phyloP scores from a whole-genome alignment of 2,797 vertebrate genomes.

The Betta splendens region DNA sequence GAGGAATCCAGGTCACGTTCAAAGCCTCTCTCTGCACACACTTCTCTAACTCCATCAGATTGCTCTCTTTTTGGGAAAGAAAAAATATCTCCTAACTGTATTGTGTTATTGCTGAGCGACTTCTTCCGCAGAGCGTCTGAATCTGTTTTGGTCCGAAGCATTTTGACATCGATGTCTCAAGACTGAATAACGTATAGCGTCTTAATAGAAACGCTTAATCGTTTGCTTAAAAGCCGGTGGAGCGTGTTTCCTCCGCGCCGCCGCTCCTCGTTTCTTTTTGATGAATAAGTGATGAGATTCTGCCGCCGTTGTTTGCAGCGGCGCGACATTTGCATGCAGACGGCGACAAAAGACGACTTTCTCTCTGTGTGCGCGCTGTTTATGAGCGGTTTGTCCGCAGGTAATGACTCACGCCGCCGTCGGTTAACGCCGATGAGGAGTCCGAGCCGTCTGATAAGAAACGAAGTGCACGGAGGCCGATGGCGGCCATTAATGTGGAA shows the following conservation, averaged over 20 bases:
- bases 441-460: constrained; percentile 56
- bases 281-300: constrained; percentile 58
- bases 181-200: constrained; percentile 7
- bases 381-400: constrained; percentile 50
- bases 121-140: constrained; percentile 10
- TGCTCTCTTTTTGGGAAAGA: constrained; percentile 14
- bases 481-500: constrained; percentile 60
- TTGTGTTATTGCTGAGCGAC: constrained; percentile 43
- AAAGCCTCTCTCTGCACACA: constrained; percentile 56
- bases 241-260: constrained; percentile 14
- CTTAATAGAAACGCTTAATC: too few species aligned
- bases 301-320: constrained; percentile 22
- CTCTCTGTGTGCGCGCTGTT: constrained; percentile 11
- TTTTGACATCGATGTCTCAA: constrained; percentile 28
- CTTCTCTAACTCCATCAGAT: constrained; percentile 44
- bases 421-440: constrained; percentile 66
- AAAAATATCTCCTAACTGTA: constrained; percentile 22
- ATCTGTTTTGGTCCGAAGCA: constrained; percentile 26
- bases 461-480: constrained; percentile 50
- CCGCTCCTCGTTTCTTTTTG: constrained; percentile 38
- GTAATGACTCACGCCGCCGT: constrained; percentile 63
- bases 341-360: constrained; percentile 24
- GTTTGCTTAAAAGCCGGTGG: constrained; percentile 38
- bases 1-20: constrained; percentile 72
- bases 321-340: constrained; percentile 45